These are phyloP conservation scores for Drosophila longiperda DNA, from an alignment of 2,888 invertebrate species.

Conservation along the genomic window DNA sequence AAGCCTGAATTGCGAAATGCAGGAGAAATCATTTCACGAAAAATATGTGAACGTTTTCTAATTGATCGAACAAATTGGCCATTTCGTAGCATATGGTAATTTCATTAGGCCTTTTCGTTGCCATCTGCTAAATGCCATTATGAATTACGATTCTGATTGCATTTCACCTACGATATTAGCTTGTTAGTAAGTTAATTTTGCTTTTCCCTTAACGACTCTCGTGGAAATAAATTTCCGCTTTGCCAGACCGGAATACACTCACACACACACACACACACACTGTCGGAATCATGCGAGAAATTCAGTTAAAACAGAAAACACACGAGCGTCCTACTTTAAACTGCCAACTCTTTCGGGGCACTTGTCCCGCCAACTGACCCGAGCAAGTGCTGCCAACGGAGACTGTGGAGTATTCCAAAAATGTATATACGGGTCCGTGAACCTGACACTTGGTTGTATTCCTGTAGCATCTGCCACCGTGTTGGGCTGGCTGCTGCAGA, in stretches of 20 bases:
- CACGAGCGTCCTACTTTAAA: constrained; percentile 60
- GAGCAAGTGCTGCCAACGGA: constrained; percentile 1
- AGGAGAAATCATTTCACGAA: background rate
- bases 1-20: background rate
- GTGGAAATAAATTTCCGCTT: constrained; percentile 75
- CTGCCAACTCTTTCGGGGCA: constrained; percentile 50
- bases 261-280: constrained; percentile 20
- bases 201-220: constrained; percentile 67
- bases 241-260: constrained; percentile 51
- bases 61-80: constrained; percentile 35
- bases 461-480: constrained; percentile 16
- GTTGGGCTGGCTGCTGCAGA: constrained; percentile 9
- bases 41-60: constrained; percentile 2
- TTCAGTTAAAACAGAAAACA: constrained; percentile 46
- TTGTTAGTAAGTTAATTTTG: constrained; percentile 48
- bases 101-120: constrained; percentile 62
- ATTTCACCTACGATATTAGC: constrained; percentile 30
- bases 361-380: constrained; percentile 36
- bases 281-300: constrained; percentile 27
- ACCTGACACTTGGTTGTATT: constrained; percentile 28
- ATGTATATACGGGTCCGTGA: constrained; percentile 68
- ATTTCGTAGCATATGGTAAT: constrained; percentile 58
- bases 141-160: constrained; percentile 45
- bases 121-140: constrained; percentile 51
- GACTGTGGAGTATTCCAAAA: constrained; percentile 44